Base-by-base conservation (phyloP, 1,140 invertebrate species). In the Chironomus striatipennis region DNA sequence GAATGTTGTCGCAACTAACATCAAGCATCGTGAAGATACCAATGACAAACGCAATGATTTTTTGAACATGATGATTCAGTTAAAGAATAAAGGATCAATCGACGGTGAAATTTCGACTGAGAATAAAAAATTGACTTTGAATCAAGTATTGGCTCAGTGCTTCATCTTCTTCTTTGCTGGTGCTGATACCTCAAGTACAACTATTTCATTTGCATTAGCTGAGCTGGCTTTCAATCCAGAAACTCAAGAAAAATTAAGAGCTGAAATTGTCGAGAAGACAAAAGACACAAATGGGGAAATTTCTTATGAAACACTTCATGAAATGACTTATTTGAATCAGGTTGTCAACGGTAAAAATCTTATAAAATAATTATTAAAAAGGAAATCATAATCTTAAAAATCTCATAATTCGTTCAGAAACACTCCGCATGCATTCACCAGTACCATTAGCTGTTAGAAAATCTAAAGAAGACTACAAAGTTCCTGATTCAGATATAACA, bases 41-140 rank as follows among this genome's bases (percentile, higher is more conserved):
- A 83, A 84, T 20, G 77, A 87, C 3, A 75, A 77, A 7, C 79
- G 85, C 4, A 84, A 85, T 2, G 87, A 88, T 76, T 88, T 89
- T 70, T 81, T 88, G 76, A 84, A 88, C 74, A 76, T 87, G 42
- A 76, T 88, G 8, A 84, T 87, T 9, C 83, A 87, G 64, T 76
- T 88, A 72, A 84, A 84, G 75, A 83, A 86, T 64, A 80, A 85
- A 72, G 79, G 79, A 5, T 42, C 78, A 5, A 74, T 79, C 8
- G 80, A 79, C 18, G 80, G 65, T 7, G 65, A 20, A 70, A 10
- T 70, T 70, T 20, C 57, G 17, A 73, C 42, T 57, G 72, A 72
- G 1, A 75, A 73, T 3, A 15, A 12, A 1, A 10, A 76, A 43
- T 76, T 76, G 24, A 78, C 75, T 1, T 76, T 79, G 65, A 73